A percentile compares a stretch with the other conserved stretches of the same genome.
Evolutionary conservation across 2,888 invertebrate species (phyloP).

Genomic region (Torymus aiolomorphi): DNA sequence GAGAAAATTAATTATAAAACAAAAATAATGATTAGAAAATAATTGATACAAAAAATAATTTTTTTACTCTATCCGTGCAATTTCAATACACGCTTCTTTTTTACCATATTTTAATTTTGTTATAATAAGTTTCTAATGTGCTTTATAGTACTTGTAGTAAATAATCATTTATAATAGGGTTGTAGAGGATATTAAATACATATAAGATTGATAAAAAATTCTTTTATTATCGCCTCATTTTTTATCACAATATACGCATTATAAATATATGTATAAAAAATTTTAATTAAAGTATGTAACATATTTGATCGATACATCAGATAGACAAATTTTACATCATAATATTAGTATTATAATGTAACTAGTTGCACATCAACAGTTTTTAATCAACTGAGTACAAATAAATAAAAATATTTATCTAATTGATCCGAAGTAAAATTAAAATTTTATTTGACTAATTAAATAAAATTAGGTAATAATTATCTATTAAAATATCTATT

Average conservation of each 20-base stretch:
- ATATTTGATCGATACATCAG: slow-evolving; percentile 3
- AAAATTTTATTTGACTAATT: slow-evolving; percentile 10
- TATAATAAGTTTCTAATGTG: no score
- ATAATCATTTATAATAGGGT: no score
- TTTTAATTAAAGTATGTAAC: slow-evolving; percentile 35
- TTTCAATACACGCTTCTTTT: no score
- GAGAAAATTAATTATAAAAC: no score
- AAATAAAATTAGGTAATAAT: slow-evolving; percentile 4
- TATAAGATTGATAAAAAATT: slow-evolving; percentile 28
- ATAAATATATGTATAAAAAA: slow-evolving; percentile 43
- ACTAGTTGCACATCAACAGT: slow-evolving; percentile 7
- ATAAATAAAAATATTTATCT: slow-evolving; percentile 37
- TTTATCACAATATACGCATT: slow-evolving; percentile 49
- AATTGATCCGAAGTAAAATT: slow-evolving; percentile 1
- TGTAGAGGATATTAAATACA: no score
- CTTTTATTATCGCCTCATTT: slow-evolving; percentile 22
- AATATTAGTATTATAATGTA: background rate
- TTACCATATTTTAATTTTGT: no score
- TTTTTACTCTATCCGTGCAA: no score
- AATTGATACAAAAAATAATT: no score
- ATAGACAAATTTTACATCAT: slow-evolving; percentile 2
- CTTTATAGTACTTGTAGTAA: no score
- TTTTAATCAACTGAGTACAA: slow-evolving; percentile 4
- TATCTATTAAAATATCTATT: background rate
- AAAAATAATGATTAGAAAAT: no score